A percentile compares a stretch with the other conserved stretches of the same genome.
Evolutionary conservation across 53 echinoderm and acorn worm species (phyloP).

Genomic region (Astropecten irregularis): DNA sequence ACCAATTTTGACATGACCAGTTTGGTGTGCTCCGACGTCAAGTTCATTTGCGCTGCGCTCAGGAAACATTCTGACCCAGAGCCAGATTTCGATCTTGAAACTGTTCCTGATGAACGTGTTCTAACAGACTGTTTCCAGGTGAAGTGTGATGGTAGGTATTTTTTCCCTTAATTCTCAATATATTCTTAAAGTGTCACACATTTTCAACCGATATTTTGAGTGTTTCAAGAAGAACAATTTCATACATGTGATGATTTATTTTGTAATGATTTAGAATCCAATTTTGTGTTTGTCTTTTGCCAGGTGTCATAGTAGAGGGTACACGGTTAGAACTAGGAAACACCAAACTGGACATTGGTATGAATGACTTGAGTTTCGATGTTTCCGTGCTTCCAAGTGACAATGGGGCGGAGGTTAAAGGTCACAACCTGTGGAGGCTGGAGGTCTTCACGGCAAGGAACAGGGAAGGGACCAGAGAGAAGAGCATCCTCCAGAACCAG

Average conservation of each 20-base stretch:
- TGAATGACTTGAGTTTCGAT: constrained; percentile 46
- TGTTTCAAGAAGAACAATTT: not conserved
- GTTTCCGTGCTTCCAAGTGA: constrained; percentile 26
- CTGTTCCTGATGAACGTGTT: constrained; percentile 74
- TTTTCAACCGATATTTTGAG: not conserved
- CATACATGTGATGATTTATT: not conserved
- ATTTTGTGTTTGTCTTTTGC: not conserved
- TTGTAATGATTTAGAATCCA: too few species aligned
- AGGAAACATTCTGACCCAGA: constrained; percentile 51
- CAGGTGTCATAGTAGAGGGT: constrained; percentile 70
- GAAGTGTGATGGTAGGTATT: constrained; percentile 71
- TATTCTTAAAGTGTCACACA: too few species aligned
- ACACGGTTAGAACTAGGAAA: constrained; percentile 45
- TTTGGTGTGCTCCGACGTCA: constrained; percentile 68
- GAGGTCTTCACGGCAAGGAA: constrained; percentile 44
- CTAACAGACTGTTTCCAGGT: constrained; percentile 85
- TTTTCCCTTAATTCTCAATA: not conserved
- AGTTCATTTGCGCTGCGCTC: constrained; percentile 78
- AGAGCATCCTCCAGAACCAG: constrained; percentile 30
- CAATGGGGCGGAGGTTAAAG: constrained; percentile 48
- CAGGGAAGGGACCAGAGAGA: constrained; percentile 19
- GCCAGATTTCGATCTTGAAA: constrained; percentile 79
- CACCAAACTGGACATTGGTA: constrained; percentile 8
- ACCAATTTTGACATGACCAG: constrained; percentile 83
- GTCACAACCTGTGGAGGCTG: constrained; percentile 52